These are phyloP conservation scores for Aegithalos caudatus DNA, from an alignment of 2,113 vertebrate species.

Conservation along the genomic window DNA sequence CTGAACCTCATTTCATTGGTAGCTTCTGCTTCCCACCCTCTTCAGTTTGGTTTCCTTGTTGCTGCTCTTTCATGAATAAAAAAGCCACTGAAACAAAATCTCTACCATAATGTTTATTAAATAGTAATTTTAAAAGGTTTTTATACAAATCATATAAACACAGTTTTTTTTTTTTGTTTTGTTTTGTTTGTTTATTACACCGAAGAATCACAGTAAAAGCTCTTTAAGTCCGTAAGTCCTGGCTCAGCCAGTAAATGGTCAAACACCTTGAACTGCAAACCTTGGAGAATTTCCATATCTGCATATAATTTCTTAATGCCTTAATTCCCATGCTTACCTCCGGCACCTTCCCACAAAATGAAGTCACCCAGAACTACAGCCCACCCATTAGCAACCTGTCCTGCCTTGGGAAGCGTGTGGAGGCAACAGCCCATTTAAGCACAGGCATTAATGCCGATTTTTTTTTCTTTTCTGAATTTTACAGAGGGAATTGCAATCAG, in stretches of 20 bases:
- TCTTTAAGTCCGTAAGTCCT: conserved; percentile 75
- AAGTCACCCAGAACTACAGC: conserved; percentile 34
- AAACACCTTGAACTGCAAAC: conserved; percentile 71
- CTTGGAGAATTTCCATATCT: conserved; percentile 66
- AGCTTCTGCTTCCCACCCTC: background rate
- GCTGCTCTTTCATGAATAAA: background rate
- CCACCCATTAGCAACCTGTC: background rate
- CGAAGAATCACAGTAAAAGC: conserved; percentile 84
- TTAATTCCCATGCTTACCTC: conserved; percentile 59
- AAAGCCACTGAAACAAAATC: background rate
- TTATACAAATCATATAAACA: conserved; percentile 99
- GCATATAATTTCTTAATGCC: conserved; percentile 39
- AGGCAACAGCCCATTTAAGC: conserved; percentile 49
- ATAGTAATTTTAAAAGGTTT: conserved; percentile 94
- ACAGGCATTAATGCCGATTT: conserved; percentile 54
- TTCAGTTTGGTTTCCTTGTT: background rate
- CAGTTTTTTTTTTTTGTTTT: conserved; percentile 80
- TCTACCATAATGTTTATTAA: conserved; percentile 96
- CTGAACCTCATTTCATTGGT: background rate
- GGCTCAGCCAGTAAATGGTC: conserved; percentile 79
- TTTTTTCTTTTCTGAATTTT: conserved; percentile 29
- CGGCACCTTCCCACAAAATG: conserved; percentile 34
- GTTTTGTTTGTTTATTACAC: conserved; percentile 70
- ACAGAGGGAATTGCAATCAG: conserved; percentile 42
- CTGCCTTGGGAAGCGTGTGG: conserved; percentile 10